Evolutionary conservation across 1,140 invertebrate species (phyloP).

Genomic region (Apocrypta bakeri): DNA sequence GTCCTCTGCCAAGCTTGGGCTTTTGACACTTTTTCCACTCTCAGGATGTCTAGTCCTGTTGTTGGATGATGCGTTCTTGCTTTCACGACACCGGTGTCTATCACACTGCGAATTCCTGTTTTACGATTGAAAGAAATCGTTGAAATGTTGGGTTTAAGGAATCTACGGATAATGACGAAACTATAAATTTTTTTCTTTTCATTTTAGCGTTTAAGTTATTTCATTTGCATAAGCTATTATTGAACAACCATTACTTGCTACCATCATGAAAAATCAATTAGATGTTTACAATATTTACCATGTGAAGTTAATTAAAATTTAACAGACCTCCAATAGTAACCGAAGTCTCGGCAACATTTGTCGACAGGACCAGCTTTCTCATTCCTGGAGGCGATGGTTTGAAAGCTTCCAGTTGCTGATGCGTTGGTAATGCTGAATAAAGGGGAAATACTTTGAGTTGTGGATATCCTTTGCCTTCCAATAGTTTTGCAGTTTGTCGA

Average conservation of each 20-base stretch:
- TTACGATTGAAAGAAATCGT: not conserved
- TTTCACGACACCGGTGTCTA: slow-evolving; percentile 97
- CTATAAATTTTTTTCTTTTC: not conserved
- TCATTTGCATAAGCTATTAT: too few relatives aligned
- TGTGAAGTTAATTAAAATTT: not conserved
- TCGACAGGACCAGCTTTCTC: slow-evolving; percentile 95
- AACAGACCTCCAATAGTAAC: slow-evolving; percentile 87
- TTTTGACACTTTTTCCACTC: slow-evolving; percentile 89
- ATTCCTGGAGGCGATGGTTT: slow-evolving; percentile 78
- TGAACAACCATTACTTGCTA: too few relatives aligned
- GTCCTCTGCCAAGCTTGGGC: slow-evolving; percentile 94
- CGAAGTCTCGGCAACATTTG: slow-evolving; percentile 98
- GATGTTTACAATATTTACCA: too few relatives aligned
- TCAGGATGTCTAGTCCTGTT: slow-evolving; percentile 89
- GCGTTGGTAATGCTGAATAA: slow-evolving; percentile 87
- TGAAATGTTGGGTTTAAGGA: not conserved
- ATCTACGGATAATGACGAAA: not conserved
- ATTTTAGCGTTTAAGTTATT: too few relatives aligned
- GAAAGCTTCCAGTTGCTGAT: slow-evolving; percentile 88
- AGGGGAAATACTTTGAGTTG: slow-evolving; percentile 84
- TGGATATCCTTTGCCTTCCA: slow-evolving; percentile 74
- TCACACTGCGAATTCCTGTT: slow-evolving; percentile 91
- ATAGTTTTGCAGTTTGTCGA: slow-evolving; percentile 82
- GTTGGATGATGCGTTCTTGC: slow-evolving; percentile 85
- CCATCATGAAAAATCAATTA: too few relatives aligned